Base-by-base conservation (phyloP, 2,888 invertebrate genomes). In the Pollenia labialis region DNA sequence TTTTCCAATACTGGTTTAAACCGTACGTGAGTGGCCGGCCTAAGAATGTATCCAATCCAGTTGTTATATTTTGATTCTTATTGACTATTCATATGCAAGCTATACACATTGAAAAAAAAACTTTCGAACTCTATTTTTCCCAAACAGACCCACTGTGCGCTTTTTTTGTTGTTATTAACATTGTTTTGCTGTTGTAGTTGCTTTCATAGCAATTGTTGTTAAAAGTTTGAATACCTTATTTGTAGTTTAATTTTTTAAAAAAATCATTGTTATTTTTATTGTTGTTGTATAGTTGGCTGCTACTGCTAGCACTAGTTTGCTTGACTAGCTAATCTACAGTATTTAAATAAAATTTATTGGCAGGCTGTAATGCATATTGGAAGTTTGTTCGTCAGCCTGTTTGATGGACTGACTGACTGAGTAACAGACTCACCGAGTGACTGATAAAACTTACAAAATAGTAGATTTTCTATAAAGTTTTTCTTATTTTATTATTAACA, bases 401-500 rank as follows among this genome's bases (percentile, higher is more conserved):
- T 32, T 48, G 44, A n/a, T 64, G 50, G 44, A 32, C 54, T 85
- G 62, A 64, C 46, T 85, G 71, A 69, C 84, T 79, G 71, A 58
- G 64, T 81, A 81, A 60, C 81, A 81, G 84, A 85, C 71, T 88
- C 75, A 88, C 82, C 81, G 82, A 85, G 58, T 83, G 80, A 81
- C 86, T 83, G 86, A 83, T 81, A 80, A 80, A 83, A 83, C 72
- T 86, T 82, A 83, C 64, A 83, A 80, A 82, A 82, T 77, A 52
- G 69, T 32, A n/a, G 14, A 58, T 62, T 66, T 74, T 80, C 44
- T 69, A 52, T 60, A 23, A 40, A 54, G 16, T 68, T 56, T 48
- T 12, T 60, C 11, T 66, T 14, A 23, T n/a, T 9, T 23, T 16
- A 32, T 23, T 54, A 1, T 54, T 74, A 44, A 42, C 44, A 58